Percentiles rank a stretch among this genome's conserved stretches.
Evolutionary conservation across 1,140 invertebrate species (phyloP).

Genomic region (Chymomyza costata): DNA sequence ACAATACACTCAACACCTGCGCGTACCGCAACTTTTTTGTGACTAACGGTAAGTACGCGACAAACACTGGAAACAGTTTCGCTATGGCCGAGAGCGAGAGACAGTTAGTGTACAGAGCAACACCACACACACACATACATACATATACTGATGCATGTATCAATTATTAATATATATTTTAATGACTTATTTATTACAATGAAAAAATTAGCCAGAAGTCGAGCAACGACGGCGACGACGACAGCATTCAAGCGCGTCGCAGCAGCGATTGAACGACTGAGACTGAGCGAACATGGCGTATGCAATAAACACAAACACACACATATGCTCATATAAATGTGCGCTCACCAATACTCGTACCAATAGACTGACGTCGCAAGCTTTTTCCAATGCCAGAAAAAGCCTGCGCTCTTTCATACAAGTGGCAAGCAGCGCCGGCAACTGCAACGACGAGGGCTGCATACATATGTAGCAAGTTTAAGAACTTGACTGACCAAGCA

Average conservation of each 20-base stretch:
- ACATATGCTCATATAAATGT: constrained; percentile 7
- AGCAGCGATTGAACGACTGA: constrained; percentile 47
- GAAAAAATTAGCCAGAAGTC: too few species aligned
- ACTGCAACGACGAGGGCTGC: constrained; percentile 25
- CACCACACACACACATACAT: constrained; percentile 3
- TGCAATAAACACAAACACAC: constrained; percentile 41
- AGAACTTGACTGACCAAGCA: too few species aligned
- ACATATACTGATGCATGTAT: too few species aligned
- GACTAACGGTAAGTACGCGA: constrained; percentile 48
- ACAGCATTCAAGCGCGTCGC: constrained; percentile 16
- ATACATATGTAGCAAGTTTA: too few species aligned
- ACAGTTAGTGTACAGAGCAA: constrained; percentile 13
- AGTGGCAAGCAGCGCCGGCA: constrained; percentile 20
- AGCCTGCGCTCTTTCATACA: constrained; percentile 9
- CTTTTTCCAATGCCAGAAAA: constrained; percentile 9
- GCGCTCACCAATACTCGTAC: constrained; percentile 16
- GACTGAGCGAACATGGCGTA: constrained; percentile 62
- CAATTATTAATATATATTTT: too few species aligned
- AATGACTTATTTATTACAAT: constrained; percentile 26
- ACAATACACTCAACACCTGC: constrained; percentile 1
- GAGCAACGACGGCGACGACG: constrained; percentile 24
- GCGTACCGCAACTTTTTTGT: too few species aligned
- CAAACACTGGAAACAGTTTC: constrained; percentile 33
- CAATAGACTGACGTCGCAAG: constrained; percentile 13
- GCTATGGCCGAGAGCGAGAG: constrained; percentile 11